Conservation (phyloP, 35 echinoderm and acorn worm genomes). For the Lytechinus pictus region DNA sequence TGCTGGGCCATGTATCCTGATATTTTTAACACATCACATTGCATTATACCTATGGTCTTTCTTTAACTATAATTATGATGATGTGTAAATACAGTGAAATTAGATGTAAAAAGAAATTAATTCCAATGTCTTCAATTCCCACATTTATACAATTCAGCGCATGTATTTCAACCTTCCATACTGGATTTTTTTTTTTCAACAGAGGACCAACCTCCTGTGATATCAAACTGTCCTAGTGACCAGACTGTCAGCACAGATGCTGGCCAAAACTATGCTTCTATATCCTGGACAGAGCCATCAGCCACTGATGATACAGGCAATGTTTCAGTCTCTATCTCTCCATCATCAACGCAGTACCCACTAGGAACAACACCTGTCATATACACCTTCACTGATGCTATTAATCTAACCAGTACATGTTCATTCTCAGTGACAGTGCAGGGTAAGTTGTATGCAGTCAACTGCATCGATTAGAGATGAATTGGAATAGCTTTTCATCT, state of each 20-base stretch:
- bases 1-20: neutral
- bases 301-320: slow-evolving; percentile 48
- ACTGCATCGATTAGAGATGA: too few species aligned
- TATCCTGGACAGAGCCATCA: slow-evolving; percentile 27
- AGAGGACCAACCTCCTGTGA: slow-evolving; percentile 38
- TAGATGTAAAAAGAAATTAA: neutral
- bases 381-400: slow-evolving; percentile 36
- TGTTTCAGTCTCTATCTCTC: slow-evolving; percentile 14
- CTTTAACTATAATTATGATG: too few species aligned
- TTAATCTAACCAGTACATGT: slow-evolving; percentile 16
- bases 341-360: neutral
- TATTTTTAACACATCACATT: neutral
- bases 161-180: neutral
- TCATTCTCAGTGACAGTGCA: slow-evolving; percentile 37
- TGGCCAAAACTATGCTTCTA: neutral
- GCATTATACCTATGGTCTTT: neutral
- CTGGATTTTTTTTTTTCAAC: neutral
- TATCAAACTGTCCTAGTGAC: slow-evolving; percentile 4
- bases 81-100: neutral
- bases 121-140: neutral
- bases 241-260: slow-evolving; percentile 16
- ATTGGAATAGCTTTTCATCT: too few species aligned
- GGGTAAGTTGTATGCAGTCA: neutral
- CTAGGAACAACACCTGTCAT: slow-evolving; percentile 33
- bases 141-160: neutral